These are phyloP conservation scores for Apis dorsata DNA, from an alignment of 1,140 invertebrate genomes.

Conservation along the genomic window DNA sequence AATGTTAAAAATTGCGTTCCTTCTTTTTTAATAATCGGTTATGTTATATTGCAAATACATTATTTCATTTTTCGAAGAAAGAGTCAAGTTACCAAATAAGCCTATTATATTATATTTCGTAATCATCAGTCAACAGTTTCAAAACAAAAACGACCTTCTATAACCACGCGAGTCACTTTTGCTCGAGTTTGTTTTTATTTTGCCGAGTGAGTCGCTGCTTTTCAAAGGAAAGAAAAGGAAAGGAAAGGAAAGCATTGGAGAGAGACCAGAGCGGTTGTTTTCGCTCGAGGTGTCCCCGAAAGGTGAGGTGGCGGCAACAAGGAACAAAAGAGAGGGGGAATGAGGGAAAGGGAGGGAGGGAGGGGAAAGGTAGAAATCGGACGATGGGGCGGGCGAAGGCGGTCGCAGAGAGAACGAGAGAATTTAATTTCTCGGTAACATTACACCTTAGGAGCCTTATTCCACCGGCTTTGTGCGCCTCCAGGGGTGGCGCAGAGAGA, in stretches of 20 bases:
- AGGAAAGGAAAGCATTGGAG: not conserved
- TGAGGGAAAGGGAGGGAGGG: not conserved
- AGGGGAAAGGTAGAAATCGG: constrained; percentile 16
- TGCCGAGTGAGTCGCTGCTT: too few species aligned
- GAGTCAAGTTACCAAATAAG: too few species aligned
- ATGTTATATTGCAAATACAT: too few species aligned
- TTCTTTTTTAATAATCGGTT: too few species aligned
- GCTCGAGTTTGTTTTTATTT: too few species aligned
- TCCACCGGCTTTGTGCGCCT: constrained; percentile 72
- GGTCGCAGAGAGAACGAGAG: constrained; percentile 57
- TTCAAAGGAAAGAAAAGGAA: too few species aligned
- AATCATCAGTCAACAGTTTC: too few species aligned
- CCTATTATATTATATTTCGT: too few species aligned
- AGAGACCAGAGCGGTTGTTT: not conserved
- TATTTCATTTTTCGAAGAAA: too few species aligned
- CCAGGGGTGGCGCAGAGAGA: constrained; percentile 70
- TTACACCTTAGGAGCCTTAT: constrained; percentile 77
- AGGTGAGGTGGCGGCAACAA: not conserved
- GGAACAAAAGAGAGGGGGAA: not conserved
- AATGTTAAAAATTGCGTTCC: too few species aligned
- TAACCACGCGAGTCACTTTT: not conserved
- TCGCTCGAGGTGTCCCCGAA: not conserved
- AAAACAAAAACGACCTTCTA: not conserved
- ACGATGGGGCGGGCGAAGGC: constrained; percentile 32
- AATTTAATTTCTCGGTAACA: constrained; percentile 80